These are phyloP conservation scores for Balanococcus diminutus DNA, from an alignment of 2,888 invertebrate species.

Conservation along the genomic window DNA sequence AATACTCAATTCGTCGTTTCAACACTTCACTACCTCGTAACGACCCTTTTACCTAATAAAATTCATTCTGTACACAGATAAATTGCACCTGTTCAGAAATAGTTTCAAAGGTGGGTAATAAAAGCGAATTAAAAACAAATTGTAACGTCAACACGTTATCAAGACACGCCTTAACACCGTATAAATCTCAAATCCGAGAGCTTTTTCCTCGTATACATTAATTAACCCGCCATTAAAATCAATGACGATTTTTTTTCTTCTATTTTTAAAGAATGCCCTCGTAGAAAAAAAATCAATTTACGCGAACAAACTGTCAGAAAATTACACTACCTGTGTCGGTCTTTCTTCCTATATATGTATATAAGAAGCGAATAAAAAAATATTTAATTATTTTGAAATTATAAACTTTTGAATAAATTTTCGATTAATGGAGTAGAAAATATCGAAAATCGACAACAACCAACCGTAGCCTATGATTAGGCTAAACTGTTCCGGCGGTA, in stretches of 20 bases:
- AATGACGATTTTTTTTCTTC: neutral
- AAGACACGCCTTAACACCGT: neutral
- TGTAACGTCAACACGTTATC: neutral
- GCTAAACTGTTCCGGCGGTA: neutral
- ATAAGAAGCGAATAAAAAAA: neutral
- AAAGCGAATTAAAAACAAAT: neutral
- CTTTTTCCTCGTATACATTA: neutral
- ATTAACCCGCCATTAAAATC: neutral
- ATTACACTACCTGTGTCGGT: neutral
- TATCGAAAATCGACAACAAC: neutral
- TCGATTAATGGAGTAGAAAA: neutral
- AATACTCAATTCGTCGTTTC: no score
- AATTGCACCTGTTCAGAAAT: neutral
- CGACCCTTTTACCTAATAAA: no score
- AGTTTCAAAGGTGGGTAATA: no score
- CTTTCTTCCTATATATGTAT: no score
- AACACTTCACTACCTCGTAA: no score
- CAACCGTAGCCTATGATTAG: neutral
- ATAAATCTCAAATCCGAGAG: neutral
- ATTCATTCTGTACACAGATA: neutral
- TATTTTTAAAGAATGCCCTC: neutral
- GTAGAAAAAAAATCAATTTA: neutral
- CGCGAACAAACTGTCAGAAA: neutral
- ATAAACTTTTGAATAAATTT: neutral
- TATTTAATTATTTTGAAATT: slow-evolving; percentile 5